phyloP scores from a whole-genome alignment of 1,140 invertebrate genomes.

The Procambarus clarkii region DNA sequence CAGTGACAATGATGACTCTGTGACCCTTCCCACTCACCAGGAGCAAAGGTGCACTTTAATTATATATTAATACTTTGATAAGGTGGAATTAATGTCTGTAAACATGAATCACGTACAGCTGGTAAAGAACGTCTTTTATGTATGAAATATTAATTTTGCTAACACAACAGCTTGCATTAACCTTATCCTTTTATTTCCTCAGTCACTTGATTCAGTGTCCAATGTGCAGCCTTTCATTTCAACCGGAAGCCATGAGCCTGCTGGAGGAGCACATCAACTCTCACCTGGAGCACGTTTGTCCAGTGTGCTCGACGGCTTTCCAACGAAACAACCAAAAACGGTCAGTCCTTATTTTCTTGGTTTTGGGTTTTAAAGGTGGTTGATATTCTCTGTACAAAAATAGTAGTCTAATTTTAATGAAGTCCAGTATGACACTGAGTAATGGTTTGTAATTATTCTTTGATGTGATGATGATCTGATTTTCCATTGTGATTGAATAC shows the following conservation, averaged over 20 bases:
- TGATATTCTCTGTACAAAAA: too few relatives aligned
- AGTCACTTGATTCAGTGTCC: slow-evolving; percentile 27
- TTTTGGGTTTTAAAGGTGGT: not conserved
- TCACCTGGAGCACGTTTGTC: slow-evolving; percentile 56
- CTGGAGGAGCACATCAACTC: slow-evolving; percentile 54
- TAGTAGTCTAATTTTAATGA: too few relatives aligned
- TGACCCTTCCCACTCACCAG: not conserved
- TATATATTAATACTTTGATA: too few relatives aligned
- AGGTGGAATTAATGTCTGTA: too few relatives aligned
- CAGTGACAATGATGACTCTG: slow-evolving; percentile 31
- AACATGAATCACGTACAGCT: too few relatives aligned
- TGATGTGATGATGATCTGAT: too few relatives aligned
- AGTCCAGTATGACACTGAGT: too few relatives aligned
- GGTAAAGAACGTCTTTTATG: not conserved
- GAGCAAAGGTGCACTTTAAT: too few relatives aligned
- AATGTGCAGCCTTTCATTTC: slow-evolving; percentile 47
- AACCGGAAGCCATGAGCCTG: slow-evolving; percentile 1
- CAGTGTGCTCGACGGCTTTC: slow-evolving; percentile 53
- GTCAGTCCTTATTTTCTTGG: slow-evolving; percentile 10
- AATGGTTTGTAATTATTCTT: too few relatives aligned
- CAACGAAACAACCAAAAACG: slow-evolving; percentile 38
- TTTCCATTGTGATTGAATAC: too few relatives aligned
- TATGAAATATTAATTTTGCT: not conserved
- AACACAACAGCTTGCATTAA: not conserved
- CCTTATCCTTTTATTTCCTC: not conserved